phyloP scores from a whole-genome alignment of 1,140 invertebrate species.

The Euwallacea fornicatus region DNA sequence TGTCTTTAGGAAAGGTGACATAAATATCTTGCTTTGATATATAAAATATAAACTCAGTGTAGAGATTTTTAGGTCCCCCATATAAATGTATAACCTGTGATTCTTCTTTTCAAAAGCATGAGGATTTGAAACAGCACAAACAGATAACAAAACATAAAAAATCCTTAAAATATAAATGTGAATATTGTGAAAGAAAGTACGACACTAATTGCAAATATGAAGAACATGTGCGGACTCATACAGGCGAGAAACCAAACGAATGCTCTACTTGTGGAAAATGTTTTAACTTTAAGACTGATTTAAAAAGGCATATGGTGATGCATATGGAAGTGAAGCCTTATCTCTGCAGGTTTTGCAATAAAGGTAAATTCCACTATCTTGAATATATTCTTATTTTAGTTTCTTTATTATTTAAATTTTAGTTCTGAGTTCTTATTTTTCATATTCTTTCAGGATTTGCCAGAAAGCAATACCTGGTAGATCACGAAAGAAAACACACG shows the following conservation, averaged over 20 bases:
- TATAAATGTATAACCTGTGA: conserved; percentile 33
- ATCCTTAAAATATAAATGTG: conserved; percentile 23
- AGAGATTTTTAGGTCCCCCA: conserved; percentile 19
- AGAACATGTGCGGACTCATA: conserved; percentile 52
- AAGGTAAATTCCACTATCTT: conserved; percentile 22
- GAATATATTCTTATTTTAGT: not conserved
- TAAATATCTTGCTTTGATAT: not conserved
- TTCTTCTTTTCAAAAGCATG: conserved; percentile 22
- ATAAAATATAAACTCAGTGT: conserved; percentile 5
- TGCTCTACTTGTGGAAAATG: conserved; percentile 74
- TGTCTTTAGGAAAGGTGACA: conserved; percentile 26
- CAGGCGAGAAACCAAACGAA: conserved; percentile 74
- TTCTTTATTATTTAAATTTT: too few species aligned
- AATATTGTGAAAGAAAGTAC: conserved; percentile 48
- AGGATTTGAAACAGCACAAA: conserved; percentile 31
- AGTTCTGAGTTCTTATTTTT: too few species aligned
- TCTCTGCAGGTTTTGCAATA: conserved; percentile 44
- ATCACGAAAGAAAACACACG: conserved; percentile 37
- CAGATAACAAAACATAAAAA: conserved; percentile 35
- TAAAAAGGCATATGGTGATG: conserved; percentile 64
- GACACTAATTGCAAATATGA: conserved; percentile 37
- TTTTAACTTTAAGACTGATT: conserved; percentile 58
- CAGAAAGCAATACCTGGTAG: conserved; percentile 28
- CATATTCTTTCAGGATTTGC: conserved; percentile 25
- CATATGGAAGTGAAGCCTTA: conserved; percentile 52